A percentile compares a stretch with the other conserved stretches of the same genome.
phyloP scores from a whole-genome alignment of 2,113 vertebrate species.

The Girardinichthys multiradiatus region DNA sequence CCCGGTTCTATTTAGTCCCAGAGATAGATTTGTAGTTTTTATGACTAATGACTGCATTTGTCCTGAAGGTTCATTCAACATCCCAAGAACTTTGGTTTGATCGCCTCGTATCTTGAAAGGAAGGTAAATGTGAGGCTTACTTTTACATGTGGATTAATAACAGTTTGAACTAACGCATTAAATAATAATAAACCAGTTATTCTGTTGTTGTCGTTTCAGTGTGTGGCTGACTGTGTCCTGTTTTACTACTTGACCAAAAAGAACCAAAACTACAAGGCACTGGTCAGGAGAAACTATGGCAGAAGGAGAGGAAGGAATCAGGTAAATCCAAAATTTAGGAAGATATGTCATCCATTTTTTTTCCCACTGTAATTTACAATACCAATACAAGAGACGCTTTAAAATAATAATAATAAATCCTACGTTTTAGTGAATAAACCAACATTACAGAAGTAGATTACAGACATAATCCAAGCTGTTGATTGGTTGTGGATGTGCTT shows the following conservation, averaged over 20 bases:
- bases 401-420: too few relatives aligned
- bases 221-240: conserved; percentile 94
- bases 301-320: conserved; percentile 94
- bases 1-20: neutral
- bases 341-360: neutral
- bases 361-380: neutral
- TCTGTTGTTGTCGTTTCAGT: conserved; percentile 76
- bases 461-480: too few relatives aligned
- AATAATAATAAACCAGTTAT: neutral
- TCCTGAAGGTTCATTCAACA: conserved; percentile 93
- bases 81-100: conserved; percentile 98
- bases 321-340: conserved; percentile 72
- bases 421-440: too few relatives aligned
- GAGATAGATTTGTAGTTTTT: neutral
- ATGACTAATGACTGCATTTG: conserved; percentile 17
- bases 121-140: conserved; percentile 85
- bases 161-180: neutral
- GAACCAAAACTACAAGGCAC: conserved; percentile 97
- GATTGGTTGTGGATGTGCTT: too few relatives aligned
- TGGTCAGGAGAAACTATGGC: conserved; percentile 92
- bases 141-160: neutral
- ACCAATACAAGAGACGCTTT: neutral
- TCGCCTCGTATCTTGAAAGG: conserved; percentile 96
- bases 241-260: conserved; percentile 99
- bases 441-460: too few relatives aligned